phyloP scores from a whole-genome alignment of 1,140 invertebrate genomes.

The Nymphalis io region DNA sequence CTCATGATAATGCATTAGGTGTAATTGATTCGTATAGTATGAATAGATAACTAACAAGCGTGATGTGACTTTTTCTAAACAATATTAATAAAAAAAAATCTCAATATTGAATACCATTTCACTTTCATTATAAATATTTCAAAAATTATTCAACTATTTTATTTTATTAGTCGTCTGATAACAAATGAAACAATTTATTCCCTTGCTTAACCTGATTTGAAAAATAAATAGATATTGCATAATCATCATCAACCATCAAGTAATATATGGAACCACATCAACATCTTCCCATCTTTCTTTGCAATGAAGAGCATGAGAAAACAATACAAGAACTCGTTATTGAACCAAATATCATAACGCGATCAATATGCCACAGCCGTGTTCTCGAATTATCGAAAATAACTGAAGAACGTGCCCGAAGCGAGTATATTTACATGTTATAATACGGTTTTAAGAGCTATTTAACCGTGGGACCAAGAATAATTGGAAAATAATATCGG shows the following conservation, averaged over 20 bases:
- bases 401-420: constrained; percentile 20
- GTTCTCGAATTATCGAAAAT: constrained; percentile 14
- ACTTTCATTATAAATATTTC: too few species aligned
- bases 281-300: neutral
- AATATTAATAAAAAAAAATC: too few species aligned
- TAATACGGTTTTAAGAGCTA: constrained; percentile 20
- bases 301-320: neutral
- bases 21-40: neutral
- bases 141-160: too few species aligned
- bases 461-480: constrained; percentile 22
- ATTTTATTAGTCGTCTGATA: too few species aligned
- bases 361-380: constrained; percentile 10
- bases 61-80: too few species aligned
- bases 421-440: constrained; percentile 21
- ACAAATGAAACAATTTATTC: too few species aligned
- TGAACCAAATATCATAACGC: neutral
- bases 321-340: neutral
- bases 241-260: neutral
- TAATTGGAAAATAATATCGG: constrained; percentile 38
- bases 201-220: too few species aligned
- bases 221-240: neutral
- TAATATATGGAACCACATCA: neutral
- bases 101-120: too few species aligned
- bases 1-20: neutral
- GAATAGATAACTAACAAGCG: neutral